Conservation (phyloP, 2,113 vertebrate species). For the Meles meles region DNA sequence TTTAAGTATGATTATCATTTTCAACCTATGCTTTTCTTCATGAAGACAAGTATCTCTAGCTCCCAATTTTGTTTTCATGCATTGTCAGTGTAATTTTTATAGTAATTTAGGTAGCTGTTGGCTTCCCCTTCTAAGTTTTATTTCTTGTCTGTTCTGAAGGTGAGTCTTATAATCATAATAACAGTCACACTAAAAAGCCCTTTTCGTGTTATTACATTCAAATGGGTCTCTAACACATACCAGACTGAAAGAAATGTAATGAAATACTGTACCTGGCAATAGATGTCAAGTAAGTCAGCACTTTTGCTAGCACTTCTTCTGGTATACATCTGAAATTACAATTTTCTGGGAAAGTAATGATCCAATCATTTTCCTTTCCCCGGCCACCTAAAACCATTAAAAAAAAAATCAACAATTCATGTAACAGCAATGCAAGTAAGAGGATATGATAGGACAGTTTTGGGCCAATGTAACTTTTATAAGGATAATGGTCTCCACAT, state of each 20-base stretch:
- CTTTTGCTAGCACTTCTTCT: constrained; percentile 88
- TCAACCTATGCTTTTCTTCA: neutral
- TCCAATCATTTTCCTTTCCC: constrained; percentile 92
- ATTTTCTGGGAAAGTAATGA: constrained; percentile 96
- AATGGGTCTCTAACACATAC: neutral
- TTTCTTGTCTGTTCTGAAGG: constrained; percentile 1
- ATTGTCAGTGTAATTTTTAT: neutral
- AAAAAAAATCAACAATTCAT: constrained; percentile 14
- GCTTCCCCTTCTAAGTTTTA: neutral
- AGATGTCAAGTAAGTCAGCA: constrained; percentile 91
- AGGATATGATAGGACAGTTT: neutral
- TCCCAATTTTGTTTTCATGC: neutral
- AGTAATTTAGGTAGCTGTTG: neutral
- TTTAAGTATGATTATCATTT: neutral
- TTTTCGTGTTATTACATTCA: neutral
- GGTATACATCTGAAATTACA: constrained; percentile 91
- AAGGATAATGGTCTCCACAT: neutral
- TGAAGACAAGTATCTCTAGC: neutral
- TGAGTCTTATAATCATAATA: neutral
- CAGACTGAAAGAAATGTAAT: neutral
- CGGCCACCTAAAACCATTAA: constrained; percentile 87
- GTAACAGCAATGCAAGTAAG: neutral
- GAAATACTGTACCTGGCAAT: constrained; percentile 87
- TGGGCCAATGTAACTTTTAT: neutral
- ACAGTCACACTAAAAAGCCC: neutral